A percentile compares a stretch with the other conserved stretches of the same genome.
phyloP scores from a whole-genome alignment of 2,113 vertebrate genomes.

The Nannospalax galili region DNA sequence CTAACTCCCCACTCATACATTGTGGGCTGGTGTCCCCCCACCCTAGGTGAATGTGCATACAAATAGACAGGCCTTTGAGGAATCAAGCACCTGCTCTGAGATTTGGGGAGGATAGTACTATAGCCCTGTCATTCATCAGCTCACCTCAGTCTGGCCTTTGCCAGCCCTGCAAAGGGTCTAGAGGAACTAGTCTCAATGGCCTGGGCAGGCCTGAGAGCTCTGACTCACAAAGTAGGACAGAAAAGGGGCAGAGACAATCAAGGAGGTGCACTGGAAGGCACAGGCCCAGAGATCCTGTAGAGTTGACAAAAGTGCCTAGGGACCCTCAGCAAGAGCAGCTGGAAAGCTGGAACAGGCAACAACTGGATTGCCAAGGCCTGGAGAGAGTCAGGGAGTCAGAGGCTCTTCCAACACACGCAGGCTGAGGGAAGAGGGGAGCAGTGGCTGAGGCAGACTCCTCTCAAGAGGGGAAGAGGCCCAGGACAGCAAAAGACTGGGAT shows the following conservation, averaged over 20 bases:
- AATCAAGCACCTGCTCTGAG: background rate
- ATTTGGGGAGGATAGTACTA: background rate
- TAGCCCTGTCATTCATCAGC: background rate
- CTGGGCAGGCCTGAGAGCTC: background rate
- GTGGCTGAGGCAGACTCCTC: background rate
- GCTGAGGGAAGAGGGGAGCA: background rate
- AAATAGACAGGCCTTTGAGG: background rate
- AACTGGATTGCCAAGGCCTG: no score
- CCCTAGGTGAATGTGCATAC: no score
- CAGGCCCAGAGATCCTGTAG: no score
- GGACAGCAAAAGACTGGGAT: background rate
- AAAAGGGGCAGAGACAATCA: background rate
- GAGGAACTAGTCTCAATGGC: background rate
- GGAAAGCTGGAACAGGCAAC: no score
- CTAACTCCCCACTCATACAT: background rate
- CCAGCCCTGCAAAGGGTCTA: background rate
- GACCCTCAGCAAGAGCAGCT: background rate
- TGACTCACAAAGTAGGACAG: background rate
- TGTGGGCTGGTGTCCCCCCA: background rate
- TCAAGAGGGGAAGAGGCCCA: no score
- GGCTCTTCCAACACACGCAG: background rate
- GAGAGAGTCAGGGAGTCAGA: no score
- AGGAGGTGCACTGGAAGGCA: background rate
- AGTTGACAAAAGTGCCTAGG: background rate
- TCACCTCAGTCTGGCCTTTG: background rate